phyloP scores from a whole-genome alignment of 2,113 vertebrate species.

The Trochalopteron elliotii region DNA sequence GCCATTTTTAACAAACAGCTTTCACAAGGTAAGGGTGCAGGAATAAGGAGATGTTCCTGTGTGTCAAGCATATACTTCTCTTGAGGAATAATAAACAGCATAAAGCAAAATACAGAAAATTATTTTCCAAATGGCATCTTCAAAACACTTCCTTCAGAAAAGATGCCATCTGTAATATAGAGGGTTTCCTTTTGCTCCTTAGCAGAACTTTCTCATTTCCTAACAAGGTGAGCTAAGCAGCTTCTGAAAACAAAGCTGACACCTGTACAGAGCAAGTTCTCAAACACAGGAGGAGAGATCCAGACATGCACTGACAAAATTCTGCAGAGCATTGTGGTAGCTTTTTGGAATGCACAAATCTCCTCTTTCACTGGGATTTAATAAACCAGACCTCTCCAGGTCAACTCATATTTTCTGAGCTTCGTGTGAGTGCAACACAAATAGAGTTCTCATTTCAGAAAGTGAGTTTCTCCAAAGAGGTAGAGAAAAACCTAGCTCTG shows the following conservation, averaged over 20 bases:
- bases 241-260: neutral
- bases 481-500: neutral
- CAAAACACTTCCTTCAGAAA: neutral
- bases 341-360: neutral
- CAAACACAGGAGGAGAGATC: neutral
- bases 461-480: neutral
- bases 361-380: neutral
- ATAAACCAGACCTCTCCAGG: neutral
- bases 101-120: neutral
- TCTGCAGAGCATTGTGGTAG: neutral
- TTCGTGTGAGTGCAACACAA: neutral
- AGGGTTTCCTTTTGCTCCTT: neutral
- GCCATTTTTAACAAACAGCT: neutral
- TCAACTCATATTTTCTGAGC: neutral
- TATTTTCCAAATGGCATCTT: neutral
- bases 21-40: neutral
- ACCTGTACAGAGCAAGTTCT: neutral
- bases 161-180: accelerated
- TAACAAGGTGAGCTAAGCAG: neutral
- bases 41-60: neutral
- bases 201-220: neutral
- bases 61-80: neutral
- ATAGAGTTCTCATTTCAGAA: neutral
- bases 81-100: neutral
- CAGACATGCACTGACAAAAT: neutral